Base-by-base conservation (phyloP, 2,113 vertebrate genomes). In the Mobula hypostoma region DNA sequence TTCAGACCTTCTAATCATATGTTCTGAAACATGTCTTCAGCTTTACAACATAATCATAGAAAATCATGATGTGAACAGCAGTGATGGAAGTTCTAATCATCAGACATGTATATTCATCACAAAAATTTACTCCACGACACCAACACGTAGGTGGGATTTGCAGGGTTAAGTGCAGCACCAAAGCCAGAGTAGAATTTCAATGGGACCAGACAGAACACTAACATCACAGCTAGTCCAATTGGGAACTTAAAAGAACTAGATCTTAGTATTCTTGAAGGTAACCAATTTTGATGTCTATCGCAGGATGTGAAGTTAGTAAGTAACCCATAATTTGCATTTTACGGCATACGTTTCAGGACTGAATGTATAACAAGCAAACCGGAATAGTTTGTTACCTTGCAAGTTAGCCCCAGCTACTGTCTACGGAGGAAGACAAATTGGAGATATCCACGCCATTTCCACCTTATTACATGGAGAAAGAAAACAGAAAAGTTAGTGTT, bases 341-440 rank as follows among this genome's bases (percentile, higher is more conserved):
- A 11, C 17, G 9, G 14, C 19, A 40, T 29, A 83, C 21, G 32
- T 66, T 90, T 11, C 66, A 72, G 17, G 83, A 87, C 48, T 32
- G 36, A 21, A 79, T 61, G 48, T 24, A 7, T 58, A 61, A 27
- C 1, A 3, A 32, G 61, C 12, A 11, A 68, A 70, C 88, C 36
- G 19, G 7, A 93, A 19, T 21, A 66, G 2, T 32, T 7, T 93
- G n/a, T 74, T 95, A 99, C 98, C 98, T 99, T 85, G 99, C 98
- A 96, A 98, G 96, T 94, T 98, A 99, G 96, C 99, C 98, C 98
- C 98, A 99, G 92, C 98, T 99, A 96, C 97, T 99, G 97, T 98
- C 99, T 96, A 99, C 36, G 98, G 98, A 6, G 98, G 99, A 96
- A 99, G 99, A 7, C 98, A 97, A 15, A 99, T 98, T 0, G 98